A percentile compares a stretch with the other conserved stretches of the same genome.
Evolutionary conservation across 2,888 invertebrate genomes (phyloP).

Genomic region (Linnaemya tessellans): DNA sequence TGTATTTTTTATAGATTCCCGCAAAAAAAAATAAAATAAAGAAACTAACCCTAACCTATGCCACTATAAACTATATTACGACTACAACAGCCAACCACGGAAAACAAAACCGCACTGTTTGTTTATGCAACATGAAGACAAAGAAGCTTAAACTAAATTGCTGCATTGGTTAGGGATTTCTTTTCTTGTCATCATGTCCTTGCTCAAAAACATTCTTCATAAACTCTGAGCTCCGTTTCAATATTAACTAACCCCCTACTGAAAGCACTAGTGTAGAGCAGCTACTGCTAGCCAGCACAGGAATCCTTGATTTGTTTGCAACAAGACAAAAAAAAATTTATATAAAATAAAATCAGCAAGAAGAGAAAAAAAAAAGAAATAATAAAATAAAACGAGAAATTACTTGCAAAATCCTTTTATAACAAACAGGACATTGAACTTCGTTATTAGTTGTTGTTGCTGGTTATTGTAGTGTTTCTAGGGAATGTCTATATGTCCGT

Average conservation of each 20-base stretch:
- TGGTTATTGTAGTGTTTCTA: neutral
- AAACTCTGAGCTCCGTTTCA: constrained; percentile 12
- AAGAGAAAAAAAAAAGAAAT: constrained; percentile 1
- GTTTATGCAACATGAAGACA: constrained; percentile 66
- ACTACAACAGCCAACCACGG: constrained; percentile 23
- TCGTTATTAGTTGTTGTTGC: constrained; percentile 36
- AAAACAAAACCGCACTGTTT: constrained; percentile 57
- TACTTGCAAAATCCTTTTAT: constrained; percentile 66
- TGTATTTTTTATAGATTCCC: neutral
- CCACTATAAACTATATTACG: constrained; percentile 68
- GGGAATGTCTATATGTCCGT: constrained; percentile 12
- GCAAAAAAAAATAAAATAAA: neutral
- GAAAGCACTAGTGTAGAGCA: neutral
- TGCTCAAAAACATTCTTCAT: constrained; percentile 25
- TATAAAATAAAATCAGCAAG: constrained; percentile 18
- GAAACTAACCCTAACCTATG: constrained; percentile 70
- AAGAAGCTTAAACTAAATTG: constrained; percentile 57
- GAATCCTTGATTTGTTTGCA: constrained; percentile 48
- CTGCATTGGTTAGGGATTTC: constrained; percentile 59
- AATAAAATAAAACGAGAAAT: constrained; percentile 38
- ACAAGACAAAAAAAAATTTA: neutral
- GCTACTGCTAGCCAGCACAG: constrained; percentile 21
- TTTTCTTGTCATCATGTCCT: constrained; percentile 28
- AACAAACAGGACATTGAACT: constrained; percentile 69
- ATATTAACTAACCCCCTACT: constrained; percentile 34